These are phyloP conservation scores for Nysson spinosus DNA, from an alignment of 2,888 invertebrate species.

Conservation along the genomic window DNA sequence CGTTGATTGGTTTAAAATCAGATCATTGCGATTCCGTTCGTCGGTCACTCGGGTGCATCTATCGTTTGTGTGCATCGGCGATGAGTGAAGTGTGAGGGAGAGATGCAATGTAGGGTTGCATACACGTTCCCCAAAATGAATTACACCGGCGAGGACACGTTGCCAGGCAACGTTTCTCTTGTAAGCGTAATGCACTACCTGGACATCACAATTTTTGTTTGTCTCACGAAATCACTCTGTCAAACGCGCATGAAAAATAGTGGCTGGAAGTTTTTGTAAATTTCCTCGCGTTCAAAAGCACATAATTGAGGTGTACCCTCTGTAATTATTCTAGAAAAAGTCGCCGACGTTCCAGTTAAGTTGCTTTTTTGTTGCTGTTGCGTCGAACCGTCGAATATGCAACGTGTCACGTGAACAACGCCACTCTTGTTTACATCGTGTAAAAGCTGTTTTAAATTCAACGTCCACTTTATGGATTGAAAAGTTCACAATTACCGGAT, in stretches of 20 bases:
- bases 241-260: conserved; percentile 40
- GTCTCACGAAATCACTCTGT: conserved; percentile 53
- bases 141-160: conserved; percentile 65
- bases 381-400: not conserved
- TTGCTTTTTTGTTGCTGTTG: too few species aligned
- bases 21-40: conserved; percentile 69
- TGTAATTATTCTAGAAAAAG: conserved; percentile 19
- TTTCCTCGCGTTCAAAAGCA: conserved; percentile 31
- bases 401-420: conserved; percentile 2
- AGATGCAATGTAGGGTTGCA: conserved; percentile 45
- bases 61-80: conserved; percentile 57
- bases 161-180: conserved; percentile 62
- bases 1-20: conserved; percentile 76
- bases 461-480: not conserved
- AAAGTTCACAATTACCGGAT: not conserved
- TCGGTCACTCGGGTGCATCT: conserved; percentile 63
- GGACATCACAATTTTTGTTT: conserved; percentile 54
- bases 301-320: conserved; percentile 10
- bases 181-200: conserved; percentile 44
- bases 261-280: conserved; percentile 35
- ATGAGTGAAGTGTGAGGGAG: conserved; percentile 36
- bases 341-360: too few species aligned
- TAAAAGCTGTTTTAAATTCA: conserved; percentile 1
- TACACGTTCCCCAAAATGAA: conserved; percentile 67
- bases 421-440: conserved; percentile 5